Percentiles rank a stretch among this genome's conserved stretches.
These are phyloP conservation scores for Aurelia sp. DNA, from an alignment of 30 jellyfish, hydroid and myxozoan species.

Conservation along the genomic window DNA sequence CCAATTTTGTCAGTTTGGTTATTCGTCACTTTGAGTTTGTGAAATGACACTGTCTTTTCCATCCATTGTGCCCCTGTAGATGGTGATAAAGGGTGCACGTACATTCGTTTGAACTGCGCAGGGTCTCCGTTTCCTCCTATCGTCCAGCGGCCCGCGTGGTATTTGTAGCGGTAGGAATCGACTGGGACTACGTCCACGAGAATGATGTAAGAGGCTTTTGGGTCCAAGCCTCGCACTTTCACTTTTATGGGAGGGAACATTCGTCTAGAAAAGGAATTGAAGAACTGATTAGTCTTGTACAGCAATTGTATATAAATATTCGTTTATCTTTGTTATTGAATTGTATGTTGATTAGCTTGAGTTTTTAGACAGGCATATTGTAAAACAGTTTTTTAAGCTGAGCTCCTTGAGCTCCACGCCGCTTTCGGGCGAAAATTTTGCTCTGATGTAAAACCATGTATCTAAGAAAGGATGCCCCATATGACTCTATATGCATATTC, in stretches of 20 bases:
- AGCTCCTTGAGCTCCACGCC: too few relatives aligned
- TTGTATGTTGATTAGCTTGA: too few relatives aligned
- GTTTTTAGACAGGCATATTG: too few relatives aligned
- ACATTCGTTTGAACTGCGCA: conserved; percentile 79
- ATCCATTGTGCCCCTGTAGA: conserved; percentile 96
- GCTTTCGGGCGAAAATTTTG: too few relatives aligned
- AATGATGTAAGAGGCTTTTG: conserved; percentile 72
- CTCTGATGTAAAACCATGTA: too few relatives aligned
- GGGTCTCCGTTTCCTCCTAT: conserved; percentile 94
- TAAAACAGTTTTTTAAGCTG: too few relatives aligned
- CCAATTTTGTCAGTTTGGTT: conserved; percentile 76
- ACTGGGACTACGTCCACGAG: conserved; percentile 87
- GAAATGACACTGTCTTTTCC: conserved; percentile 80
- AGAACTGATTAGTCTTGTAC: too few relatives aligned
- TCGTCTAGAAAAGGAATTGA: conserved; percentile 58
- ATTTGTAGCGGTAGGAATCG: conserved; percentile 90
- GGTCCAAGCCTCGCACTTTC: conserved; percentile 80
- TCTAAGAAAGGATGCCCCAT: too few relatives aligned
- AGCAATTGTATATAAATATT: too few relatives aligned
- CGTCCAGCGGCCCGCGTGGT: conserved; percentile 80
- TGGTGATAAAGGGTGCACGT: conserved; percentile 93
- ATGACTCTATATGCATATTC: too few relatives aligned
- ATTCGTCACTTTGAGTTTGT: conserved; percentile 85
- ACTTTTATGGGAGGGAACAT: conserved; percentile 89
- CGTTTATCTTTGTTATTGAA: too few relatives aligned